Base-by-base conservation (phyloP, 2,113 vertebrate species). In the Pongo abelii region DNA sequence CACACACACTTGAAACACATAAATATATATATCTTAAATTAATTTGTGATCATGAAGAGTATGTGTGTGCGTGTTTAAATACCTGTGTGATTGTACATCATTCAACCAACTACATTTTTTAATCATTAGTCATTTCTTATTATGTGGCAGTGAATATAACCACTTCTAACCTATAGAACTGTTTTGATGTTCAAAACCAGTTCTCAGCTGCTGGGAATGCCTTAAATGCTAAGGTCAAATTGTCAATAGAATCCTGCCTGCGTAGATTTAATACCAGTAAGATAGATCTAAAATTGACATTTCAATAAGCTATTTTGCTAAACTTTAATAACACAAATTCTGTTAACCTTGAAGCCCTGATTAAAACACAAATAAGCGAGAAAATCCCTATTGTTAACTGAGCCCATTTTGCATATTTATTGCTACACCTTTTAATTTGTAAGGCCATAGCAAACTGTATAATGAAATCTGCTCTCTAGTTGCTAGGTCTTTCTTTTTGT, bases 251-350 rank as follows among this genome's bases (percentile, higher is more conserved):
- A 79, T 91, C 59, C 52, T 93, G 85, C 43, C 79, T 91, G 70
- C 32, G 46, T 69, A 32, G 85, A 96, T 94, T 96, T 95, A 94
- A 93, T 93, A 46, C 64, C 48, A 95, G 64, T 43, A 43, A 88
- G 84, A 79, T 57, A 95, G 77, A 91, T 79, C 74, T n/a, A 93
- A 94, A 97, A 95, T 86, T 94, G 96, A 61, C 85, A 94, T 97
- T 97, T 96, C 38, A 84, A 84, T 94, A 96, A 97, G 84, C 88
- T 93, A 89, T 52, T 97, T 96, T 92, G 95, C 59, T 96, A 92
- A 96, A 94, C 81, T 96, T 95, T 95, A 96, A 93, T 93, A 92
- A 94, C 43, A 88, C n/a, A 87, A 93, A 84, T 94, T 97, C 92
- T 96, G 78, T 96, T 97, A 97, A 97, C 69, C 91, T 93, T 67